Evolutionary conservation across 1,140 invertebrate species (phyloP), one percentile per base, ranked within the genome.

Genomic region (Phortica variegata): DNA sequence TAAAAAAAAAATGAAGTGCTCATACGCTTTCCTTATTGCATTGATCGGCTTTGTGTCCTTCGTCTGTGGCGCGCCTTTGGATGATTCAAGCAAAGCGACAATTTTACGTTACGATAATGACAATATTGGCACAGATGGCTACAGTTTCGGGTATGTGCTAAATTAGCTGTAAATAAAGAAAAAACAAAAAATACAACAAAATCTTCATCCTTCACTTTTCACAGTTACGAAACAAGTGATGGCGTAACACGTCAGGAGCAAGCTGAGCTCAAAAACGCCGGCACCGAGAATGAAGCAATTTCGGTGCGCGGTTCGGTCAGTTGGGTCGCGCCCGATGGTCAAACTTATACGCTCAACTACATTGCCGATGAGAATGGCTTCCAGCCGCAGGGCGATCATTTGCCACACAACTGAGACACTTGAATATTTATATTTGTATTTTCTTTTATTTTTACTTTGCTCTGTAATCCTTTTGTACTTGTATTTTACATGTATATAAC

Each of bases 281-380:
- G 81, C 54, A 78, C 80, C 17, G 77, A 84, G 38, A 76, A 84
- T 42, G 81, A 83, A 59, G 78, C 79, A 2, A 70, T 84, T 2
- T 74, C 73, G 0, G 84, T 84, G 4, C 79, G 80, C 44, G 88
- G 88, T 13, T 80, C 79, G 9, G 87, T 84, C 79, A 81, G 79
- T 47, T 90, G 85, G 73, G 76, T 81, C 2, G 82, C 80, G 7
- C 79, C 81, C n/a, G 85, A 89, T 62, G 87, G 87, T 12, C 79
- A 79, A 19, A 78, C 79, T 12, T 81, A 84, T 43, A 79, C 80
- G 2, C 75, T 88, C 9, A 83, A 77, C 31, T 89, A 85, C 69
- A 74, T 81, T 21, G 87, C 87, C 36, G 86, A 88, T 66, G 86
- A 89, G 69, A 86, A 87, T 45, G 88, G 88, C 7, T 90, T 87